Evolutionary conservation across 2,113 vertebrate genomes (phyloP).

Genomic region (Ia io): DNA sequence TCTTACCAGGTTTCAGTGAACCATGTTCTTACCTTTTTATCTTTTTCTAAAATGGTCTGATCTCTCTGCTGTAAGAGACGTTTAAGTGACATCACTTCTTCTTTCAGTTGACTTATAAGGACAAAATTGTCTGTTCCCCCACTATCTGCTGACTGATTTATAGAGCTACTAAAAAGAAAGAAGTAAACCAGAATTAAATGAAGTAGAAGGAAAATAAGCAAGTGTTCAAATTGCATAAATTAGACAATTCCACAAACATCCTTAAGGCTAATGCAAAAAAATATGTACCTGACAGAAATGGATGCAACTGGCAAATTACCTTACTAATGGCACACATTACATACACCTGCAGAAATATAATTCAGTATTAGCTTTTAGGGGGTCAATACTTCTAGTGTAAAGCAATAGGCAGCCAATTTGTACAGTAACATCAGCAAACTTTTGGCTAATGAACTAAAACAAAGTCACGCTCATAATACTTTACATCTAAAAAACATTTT

Average conservation of each 20-base stretch:
- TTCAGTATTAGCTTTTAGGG: constrained; percentile 84
- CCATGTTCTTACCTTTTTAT: constrained; percentile 90
- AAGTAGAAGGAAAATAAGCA: constrained; percentile 45
- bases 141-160: constrained; percentile 98
- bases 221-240: constrained; percentile 76
- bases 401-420: constrained; percentile 80
- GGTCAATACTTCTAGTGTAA: constrained; percentile 79
- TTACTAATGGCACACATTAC: constrained; percentile 87
- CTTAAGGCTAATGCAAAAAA: constrained; percentile 85
- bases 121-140: constrained; percentile 99
- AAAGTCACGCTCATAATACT: constrained; percentile 64
- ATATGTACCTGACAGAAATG: constrained; percentile 87
- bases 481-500: constrained; percentile 71
- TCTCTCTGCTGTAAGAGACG: constrained; percentile 97
- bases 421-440: constrained; percentile 77
- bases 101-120: constrained; percentile 99
- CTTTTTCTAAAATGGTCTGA: constrained; percentile 97
- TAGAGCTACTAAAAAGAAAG: constrained; percentile 91
- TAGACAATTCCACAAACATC: constrained; percentile 84
- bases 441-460: constrained; percentile 77
- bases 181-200: constrained; percentile 70
- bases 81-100: constrained; percentile 99
- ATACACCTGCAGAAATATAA: constrained; percentile 87
- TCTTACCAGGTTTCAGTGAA: constrained; percentile 27
- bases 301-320: constrained; percentile 86